Conservation (phyloP, 1,140 invertebrate species). For the Drosophila saltans region DNA sequence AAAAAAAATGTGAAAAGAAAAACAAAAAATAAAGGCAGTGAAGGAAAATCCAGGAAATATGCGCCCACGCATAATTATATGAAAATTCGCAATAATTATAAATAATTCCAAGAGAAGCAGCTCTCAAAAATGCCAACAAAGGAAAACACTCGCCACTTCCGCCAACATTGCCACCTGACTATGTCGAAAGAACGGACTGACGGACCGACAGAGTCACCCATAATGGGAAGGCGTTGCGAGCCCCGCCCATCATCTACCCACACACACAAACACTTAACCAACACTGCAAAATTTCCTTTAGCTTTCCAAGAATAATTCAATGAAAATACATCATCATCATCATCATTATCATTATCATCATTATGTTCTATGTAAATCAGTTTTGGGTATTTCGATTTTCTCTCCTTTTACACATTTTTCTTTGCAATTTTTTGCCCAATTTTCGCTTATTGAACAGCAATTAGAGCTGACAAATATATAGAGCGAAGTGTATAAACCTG, state of each 20-base stretch:
- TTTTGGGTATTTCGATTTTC: background rate
- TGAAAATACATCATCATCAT: constrained; percentile 33
- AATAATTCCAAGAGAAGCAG: constrained; percentile 62
- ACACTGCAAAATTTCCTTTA: constrained; percentile 52
- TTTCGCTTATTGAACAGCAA: constrained; percentile 63
- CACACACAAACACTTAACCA: constrained; percentile 46
- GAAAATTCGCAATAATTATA: constrained; percentile 81
- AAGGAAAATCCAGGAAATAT: constrained; percentile 34
- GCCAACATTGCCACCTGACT: constrained; percentile 63
- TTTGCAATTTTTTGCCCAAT: constrained; percentile 23
- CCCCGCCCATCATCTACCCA: constrained; percentile 20
- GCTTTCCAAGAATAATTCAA: constrained; percentile 68
- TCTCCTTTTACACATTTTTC: constrained; percentile 17
- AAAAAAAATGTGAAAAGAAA: background rate
- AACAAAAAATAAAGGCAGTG: background rate
- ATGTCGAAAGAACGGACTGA: constrained; percentile 1
- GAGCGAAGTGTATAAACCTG: constrained; percentile 69
- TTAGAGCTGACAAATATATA: constrained; percentile 52
- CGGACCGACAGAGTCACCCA: constrained; percentile 18
- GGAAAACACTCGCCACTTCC: constrained; percentile 66
- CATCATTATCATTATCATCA: constrained; percentile 25
- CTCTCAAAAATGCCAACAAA: constrained; percentile 49
- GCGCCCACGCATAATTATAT: constrained; percentile 79
- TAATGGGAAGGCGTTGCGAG: constrained; percentile 28
- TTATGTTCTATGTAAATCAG: constrained; percentile 58